These are phyloP conservation scores for Zosterops japonicus DNA, from an alignment of 2,113 vertebrate genomes.

Conservation along the genomic window DNA sequence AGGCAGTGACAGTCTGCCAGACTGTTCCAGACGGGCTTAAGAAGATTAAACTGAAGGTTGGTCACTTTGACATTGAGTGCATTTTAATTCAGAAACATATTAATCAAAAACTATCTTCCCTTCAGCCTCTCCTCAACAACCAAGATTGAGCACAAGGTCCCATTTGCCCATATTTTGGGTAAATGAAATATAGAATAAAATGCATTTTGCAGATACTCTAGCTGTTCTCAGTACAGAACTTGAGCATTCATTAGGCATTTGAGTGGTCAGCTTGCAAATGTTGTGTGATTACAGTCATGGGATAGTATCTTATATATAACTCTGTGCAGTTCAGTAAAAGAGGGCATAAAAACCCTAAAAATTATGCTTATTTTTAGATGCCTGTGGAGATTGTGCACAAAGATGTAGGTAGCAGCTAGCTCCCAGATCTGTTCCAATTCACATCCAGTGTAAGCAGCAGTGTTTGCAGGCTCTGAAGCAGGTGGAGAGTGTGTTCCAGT, in stretches of 20 bases:
- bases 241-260: background rate
- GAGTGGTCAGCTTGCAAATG: slow-evolving; percentile 36
- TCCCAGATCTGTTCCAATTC: background rate
- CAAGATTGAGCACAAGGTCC: background rate
- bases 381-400: background rate
- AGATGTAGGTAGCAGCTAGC: background rate
- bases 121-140: slow-evolving; percentile 27
- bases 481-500: background rate
- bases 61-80: background rate
- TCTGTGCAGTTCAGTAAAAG: slow-evolving; percentile 28
- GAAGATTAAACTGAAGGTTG: background rate
- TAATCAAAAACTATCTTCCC: background rate
- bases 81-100: slow-evolving; percentile 16
- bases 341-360: slow-evolving; percentile 15
- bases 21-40: background rate
- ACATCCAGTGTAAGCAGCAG: background rate
- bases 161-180: background rate
- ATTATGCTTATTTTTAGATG: slow-evolving; percentile 21
- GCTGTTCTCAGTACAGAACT: background rate
- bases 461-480: slow-evolving; percentile 11
- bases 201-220: slow-evolving; percentile 47
- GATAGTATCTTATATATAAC: background rate
- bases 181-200: slow-evolving; percentile 7
- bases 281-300: background rate
- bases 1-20: background rate